A percentile compares a stretch with the other conserved stretches of the same genome.
These are phyloP conservation scores for Dryobates pubescens DNA, from an alignment of 2,797 vertebrate genomes.

Conservation along the genomic window DNA sequence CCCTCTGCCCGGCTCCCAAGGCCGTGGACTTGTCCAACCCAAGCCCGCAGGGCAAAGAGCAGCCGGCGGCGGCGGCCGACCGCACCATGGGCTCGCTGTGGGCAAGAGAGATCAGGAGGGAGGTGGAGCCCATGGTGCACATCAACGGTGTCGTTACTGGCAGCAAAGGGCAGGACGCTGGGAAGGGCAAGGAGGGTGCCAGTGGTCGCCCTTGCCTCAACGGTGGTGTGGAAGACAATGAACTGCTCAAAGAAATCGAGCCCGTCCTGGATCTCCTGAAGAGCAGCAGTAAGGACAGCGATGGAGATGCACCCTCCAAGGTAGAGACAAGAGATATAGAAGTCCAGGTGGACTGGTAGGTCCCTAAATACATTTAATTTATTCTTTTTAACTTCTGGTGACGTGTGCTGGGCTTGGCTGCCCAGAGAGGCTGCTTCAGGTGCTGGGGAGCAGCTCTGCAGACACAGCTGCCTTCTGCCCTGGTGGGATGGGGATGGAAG, in stretches of 20 bases:
- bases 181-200: constrained; percentile 72
- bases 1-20: constrained; percentile 79
- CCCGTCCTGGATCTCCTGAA: constrained; percentile 91
- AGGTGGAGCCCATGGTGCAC: constrained; percentile 73
- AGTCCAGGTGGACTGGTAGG: constrained; percentile 94
- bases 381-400: neutral
- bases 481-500: neutral
- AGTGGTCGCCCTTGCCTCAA: constrained; percentile 77
- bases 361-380: neutral
- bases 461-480: neutral
- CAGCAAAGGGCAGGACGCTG: constrained; percentile 73
- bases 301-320: constrained; percentile 80
- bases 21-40: constrained; percentile 83
- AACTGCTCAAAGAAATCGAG: constrained; percentile 93
- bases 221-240: constrained; percentile 84
- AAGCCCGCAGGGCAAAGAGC: constrained; percentile 80
- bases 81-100: constrained; percentile 74
- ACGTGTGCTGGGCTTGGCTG: neutral
- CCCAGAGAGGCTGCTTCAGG: fast-evolving
- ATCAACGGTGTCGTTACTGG: constrained; percentile 70
- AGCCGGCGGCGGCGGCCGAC: constrained; percentile 75
- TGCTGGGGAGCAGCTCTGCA: neutral
- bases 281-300: constrained; percentile 81
- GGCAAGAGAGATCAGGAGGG: constrained; percentile 55
- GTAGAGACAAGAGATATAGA: constrained; percentile 85